Percentiles rank a stretch among this genome's conserved stretches.
These are phyloP conservation scores for Kuschelorhynchus macadamiae DNA, from an alignment of 2,888 invertebrate genomes.

Conservation along the genomic window DNA sequence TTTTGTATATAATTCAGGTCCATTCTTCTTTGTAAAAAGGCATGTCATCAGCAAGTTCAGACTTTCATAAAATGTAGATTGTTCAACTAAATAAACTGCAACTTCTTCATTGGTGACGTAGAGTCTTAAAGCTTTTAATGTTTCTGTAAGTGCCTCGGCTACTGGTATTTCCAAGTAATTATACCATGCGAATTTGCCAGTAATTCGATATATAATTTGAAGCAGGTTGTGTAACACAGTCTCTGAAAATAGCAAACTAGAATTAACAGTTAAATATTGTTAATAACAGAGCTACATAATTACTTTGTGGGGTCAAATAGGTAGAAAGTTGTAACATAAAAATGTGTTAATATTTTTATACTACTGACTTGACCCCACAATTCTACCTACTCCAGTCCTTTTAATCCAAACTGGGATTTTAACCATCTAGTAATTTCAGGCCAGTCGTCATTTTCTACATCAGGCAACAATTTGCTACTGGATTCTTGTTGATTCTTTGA, in stretches of 20 bases:
- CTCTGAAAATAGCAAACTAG: constrained; percentile 21
- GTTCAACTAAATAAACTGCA: constrained; percentile 17
- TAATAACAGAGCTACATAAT: too few species aligned
- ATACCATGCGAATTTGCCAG: constrained; percentile 25
- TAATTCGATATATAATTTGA: constrained; percentile 1
- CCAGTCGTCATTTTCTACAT: not conserved
- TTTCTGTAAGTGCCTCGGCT: constrained; percentile 22
- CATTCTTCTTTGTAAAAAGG: constrained; percentile 30
- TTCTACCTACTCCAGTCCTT: not conserved
- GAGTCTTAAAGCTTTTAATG: constrained; percentile 24
- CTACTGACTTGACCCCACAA: too few species aligned
- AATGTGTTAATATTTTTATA: too few species aligned
- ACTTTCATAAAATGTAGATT: constrained; percentile 8
- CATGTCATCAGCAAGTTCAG: constrained; percentile 1
- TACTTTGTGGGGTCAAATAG: not conserved
- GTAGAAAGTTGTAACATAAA: not conserved
- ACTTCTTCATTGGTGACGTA: constrained; percentile 27
- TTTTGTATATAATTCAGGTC: constrained; percentile 24
- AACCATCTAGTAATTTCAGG: not conserved
- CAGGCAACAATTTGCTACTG: too few species aligned
- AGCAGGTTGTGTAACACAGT: constrained; percentile 3
- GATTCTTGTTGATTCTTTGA: too few species aligned
- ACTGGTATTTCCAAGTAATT: constrained; percentile 20
- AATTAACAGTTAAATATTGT: not conserved
- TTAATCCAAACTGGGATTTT: not conserved